Percentiles rank a stretch among this genome's conserved stretches.
phyloP scores from a whole-genome alignment of 2,888 invertebrate genomes.

The Cataglyphis livida region DNA sequence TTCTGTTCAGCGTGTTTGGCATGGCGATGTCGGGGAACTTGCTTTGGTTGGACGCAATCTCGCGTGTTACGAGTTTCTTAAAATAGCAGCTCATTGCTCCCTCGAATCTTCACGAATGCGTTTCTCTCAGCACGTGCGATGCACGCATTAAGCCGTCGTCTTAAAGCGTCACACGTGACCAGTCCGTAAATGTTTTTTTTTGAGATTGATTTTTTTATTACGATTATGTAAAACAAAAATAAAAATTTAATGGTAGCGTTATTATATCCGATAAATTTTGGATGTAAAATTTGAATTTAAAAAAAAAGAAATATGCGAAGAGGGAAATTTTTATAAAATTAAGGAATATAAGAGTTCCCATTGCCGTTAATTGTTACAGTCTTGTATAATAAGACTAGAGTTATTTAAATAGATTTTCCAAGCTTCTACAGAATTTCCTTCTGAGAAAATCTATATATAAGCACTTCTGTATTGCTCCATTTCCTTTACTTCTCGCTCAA shows the following conservation, averaged over 20 bases:
- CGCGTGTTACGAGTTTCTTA: constrained; percentile 59
- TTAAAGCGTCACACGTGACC: constrained; percentile 54
- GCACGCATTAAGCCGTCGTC: constrained; percentile 47
- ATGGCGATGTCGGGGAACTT: constrained; percentile 42
- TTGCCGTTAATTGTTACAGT: background rate
- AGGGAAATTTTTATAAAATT: background rate
- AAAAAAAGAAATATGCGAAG: background rate
- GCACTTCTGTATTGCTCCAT: constrained; percentile 23
- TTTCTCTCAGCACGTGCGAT: constrained; percentile 58
- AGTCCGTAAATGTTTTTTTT: constrained; percentile 46
- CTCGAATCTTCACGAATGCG: constrained; percentile 51
- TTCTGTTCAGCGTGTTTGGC: constrained; percentile 26
- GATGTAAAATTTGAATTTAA: background rate
- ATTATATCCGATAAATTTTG: background rate
- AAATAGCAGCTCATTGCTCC: constrained; percentile 57
- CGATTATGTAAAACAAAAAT: background rate
- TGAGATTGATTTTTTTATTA: background rate
- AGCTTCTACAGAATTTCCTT: constrained; percentile 9
- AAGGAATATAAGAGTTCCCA: background rate
- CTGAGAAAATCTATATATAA: constrained; percentile 47
- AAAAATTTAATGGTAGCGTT: background rate
- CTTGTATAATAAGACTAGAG: background rate
- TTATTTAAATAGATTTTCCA: constrained; percentile 4
- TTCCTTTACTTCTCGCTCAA: constrained; percentile 26
- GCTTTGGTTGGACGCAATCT: constrained; percentile 49